Evolutionary conservation across 2,797 vertebrate species (phyloP), one percentile per base, ranked within the genome.

Genomic region (Sternotherus odoratus): DNA sequence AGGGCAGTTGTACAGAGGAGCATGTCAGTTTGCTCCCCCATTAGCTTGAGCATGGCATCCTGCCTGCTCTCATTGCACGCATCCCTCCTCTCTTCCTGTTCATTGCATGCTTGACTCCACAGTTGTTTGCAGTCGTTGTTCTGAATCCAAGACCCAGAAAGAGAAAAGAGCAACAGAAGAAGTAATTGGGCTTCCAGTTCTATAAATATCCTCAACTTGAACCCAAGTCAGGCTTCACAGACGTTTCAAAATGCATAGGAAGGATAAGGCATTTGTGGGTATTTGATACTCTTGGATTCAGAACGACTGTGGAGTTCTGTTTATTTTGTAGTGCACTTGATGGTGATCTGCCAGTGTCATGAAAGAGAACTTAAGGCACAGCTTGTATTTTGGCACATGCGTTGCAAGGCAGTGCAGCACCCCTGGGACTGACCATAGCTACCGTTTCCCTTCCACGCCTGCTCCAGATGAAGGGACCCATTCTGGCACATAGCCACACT

Each of bases 271-370:
- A 3, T 82, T 82, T 1, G 13, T 81, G 80, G 28, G 28, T 88
- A 33, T 88, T 86, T 50, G 83, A 80, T 91, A 82, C 50, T 88
- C 49, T 19, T 48, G 26, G 80, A 72, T 77, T 89, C 66, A 81
- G 66, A 69, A 10, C 0, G 0, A 53, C 77, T 86, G 75, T 21
- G 6, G 49, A 93, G 16, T 88, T 86, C 36, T 50, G 0, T 89
- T 92, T 92, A 26, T 60, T 77, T 56, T 81, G 77, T 46, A 46
- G 48, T 83, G 48, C n/a, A 19, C 13, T 85, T 77, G 15, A 17
- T 51, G 66, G 21, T 86, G 77, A 57, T 88, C 21, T 83, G 26
- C 79, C 12, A 12, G 15, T 74, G 54, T 63, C 85, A 75, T 28
- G 85, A 96, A 91, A 91, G 28, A 8, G 26, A 54, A 23, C 50